Percentiles rank a stretch among this genome's conserved stretches.
Conservation (phyloP, 2,888 invertebrate genomes). For the Ophion costatus region DNA sequence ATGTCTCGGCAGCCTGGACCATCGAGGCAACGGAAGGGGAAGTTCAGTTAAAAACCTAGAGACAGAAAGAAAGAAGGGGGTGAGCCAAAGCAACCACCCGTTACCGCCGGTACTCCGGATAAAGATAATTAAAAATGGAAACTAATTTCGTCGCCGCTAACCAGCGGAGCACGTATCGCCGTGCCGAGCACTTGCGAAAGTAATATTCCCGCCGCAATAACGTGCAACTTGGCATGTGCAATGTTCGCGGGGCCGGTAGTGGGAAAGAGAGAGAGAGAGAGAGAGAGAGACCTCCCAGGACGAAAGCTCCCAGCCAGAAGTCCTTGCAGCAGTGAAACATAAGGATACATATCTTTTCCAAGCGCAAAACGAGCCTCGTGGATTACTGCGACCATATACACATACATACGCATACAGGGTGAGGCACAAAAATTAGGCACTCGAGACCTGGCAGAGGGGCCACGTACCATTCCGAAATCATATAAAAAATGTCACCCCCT, state of each 20-base stretch:
- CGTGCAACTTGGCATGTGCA: constrained; percentile 60
- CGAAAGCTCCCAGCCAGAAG: constrained; percentile 53
- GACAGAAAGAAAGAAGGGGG: background rate
- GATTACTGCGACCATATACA: constrained; percentile 38
- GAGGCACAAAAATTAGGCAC: background rate
- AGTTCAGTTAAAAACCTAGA: background rate
- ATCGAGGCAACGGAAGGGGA: background rate
- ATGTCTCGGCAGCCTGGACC: background rate
- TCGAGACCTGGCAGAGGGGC: background rate
- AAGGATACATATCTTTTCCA: constrained; percentile 47
- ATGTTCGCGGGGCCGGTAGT: constrained; percentile 9
- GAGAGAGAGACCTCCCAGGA: constrained; percentile 5
- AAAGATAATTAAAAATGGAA: constrained; percentile 74
- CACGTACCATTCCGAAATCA: background rate
- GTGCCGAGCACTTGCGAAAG: constrained; percentile 66
- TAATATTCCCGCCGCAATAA: constrained; percentile 71
- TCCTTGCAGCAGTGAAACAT: constrained; percentile 42
- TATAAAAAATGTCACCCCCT: background rate
- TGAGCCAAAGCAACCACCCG: background rate
- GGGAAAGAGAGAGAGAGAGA: background rate
- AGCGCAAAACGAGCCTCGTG: constrained; percentile 36
- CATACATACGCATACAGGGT: constrained; percentile 1
- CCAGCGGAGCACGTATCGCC: constrained; percentile 49
- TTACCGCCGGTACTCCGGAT: constrained; percentile 28
- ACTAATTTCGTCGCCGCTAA: constrained; percentile 71